phyloP scores from a whole-genome alignment of 2,888 invertebrate species.

The Platycnemis pennipes region DNA sequence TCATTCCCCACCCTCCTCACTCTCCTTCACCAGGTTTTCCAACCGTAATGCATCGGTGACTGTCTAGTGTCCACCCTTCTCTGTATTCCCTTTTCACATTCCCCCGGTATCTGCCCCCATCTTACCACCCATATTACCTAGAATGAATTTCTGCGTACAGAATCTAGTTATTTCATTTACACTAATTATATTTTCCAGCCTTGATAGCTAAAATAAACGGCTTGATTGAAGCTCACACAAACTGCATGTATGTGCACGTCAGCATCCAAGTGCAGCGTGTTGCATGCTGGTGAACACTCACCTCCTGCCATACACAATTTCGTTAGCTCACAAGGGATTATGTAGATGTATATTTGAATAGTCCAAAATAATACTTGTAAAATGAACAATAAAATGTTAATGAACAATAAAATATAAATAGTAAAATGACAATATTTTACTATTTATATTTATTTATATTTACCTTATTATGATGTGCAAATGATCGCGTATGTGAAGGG shows the following conservation, averaged over 20 bases:
- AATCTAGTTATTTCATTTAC: background rate
- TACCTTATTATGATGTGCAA: background rate
- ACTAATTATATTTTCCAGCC: constrained; percentile 10
- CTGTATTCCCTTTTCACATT: background rate
- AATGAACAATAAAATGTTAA: no score
- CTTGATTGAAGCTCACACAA: constrained; percentile 10
- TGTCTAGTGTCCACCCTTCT: background rate
- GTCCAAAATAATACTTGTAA: background rate
- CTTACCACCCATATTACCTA: constrained; percentile 9
- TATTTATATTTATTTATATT: constrained; percentile 15
- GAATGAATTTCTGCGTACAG: background rate
- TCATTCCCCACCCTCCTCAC: background rate
- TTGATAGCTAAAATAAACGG: constrained; percentile 1
- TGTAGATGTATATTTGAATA: constrained; percentile 9
- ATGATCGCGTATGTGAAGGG: background rate
- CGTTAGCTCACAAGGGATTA: background rate
- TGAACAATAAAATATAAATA: no score
- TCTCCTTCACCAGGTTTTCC: background rate
- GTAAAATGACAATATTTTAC: background rate
- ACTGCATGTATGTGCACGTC: constrained; percentile 2
- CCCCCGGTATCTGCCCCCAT: background rate
- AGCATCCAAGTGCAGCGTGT: background rate
- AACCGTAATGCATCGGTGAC: constrained; percentile 1
- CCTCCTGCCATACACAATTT: background rate
- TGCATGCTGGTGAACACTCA: constrained; percentile 11